These are phyloP conservation scores for Caenorhabditis elegans DNA, from an alignment of 1,140 invertebrate genomes.

Conservation along the genomic window WBcel235 BX284603.4:4181501-4182000, in stretches of 20 bases:
- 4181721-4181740: constrained; percentile 30
- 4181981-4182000: constrained; percentile 39
- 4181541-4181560: not conserved
- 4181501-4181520: not conserved
- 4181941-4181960: too few species aligned
- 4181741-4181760: constrained; percentile 18
- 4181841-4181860: not conserved
- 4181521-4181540: not conserved
- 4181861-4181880: constrained; percentile 28
- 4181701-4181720: not conserved
- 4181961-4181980: too few species aligned
- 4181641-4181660: not conserved
- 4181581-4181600: not conserved
- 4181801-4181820: constrained; percentile 31
- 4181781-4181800: not conserved
- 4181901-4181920: constrained; percentile 36
- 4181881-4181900: constrained; percentile 38
- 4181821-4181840: constrained; percentile 19
- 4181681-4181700: too few species aligned
- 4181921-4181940: constrained; percentile 34
- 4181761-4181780: not conserved
- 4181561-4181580: not conserved
- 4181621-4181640: not conserved
- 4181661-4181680: too few species aligned
- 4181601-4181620: too few species aligned